Percentiles rank a stretch among this genome's conserved stretches.
These are phyloP conservation scores for Stercorarius parasiticus DNA, from an alignment of 2,113 vertebrate genomes.

Conservation along the genomic window DNA sequence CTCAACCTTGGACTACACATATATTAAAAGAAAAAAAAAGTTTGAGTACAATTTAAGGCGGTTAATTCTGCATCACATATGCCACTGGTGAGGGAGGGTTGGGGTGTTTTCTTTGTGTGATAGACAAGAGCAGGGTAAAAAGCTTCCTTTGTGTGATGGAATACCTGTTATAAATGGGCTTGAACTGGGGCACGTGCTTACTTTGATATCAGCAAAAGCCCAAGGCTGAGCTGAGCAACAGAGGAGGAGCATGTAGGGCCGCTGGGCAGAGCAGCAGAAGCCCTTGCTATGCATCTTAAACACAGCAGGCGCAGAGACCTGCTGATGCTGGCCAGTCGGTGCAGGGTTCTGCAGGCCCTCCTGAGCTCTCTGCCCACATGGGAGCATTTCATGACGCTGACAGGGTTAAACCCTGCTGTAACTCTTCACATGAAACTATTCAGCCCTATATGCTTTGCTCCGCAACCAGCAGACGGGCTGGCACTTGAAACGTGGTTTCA, in stretches of 20 bases:
- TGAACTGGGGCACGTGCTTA: neutral
- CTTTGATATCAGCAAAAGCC: neutral
- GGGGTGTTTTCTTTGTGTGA: neutral
- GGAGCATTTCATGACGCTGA: fast-evolving
- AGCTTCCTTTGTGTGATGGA: neutral
- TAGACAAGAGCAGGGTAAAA: neutral
- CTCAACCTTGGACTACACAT: neutral
- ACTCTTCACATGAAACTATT: neutral
- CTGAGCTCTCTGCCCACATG: fast-evolving
- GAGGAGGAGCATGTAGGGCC: neutral
- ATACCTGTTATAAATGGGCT: neutral
- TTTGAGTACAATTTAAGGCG: neutral
- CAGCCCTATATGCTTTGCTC: neutral
- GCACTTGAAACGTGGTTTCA: neutral
- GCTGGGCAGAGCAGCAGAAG: neutral
- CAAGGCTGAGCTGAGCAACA: neutral
- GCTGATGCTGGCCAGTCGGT: fast-evolving
- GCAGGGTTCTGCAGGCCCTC: neutral
- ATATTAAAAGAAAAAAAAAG: neutral
- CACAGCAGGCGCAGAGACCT: too few relatives aligned
- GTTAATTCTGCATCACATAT: neutral
- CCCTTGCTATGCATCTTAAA: neutral
- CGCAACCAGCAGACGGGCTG: neutral
- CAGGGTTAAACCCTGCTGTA: neutral
- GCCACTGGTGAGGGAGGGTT: neutral